Evolutionary conservation across 2,888 invertebrate species (phyloP), one percentile per base, ranked within the genome.

Genomic region (Atethmia centrago): DNA sequence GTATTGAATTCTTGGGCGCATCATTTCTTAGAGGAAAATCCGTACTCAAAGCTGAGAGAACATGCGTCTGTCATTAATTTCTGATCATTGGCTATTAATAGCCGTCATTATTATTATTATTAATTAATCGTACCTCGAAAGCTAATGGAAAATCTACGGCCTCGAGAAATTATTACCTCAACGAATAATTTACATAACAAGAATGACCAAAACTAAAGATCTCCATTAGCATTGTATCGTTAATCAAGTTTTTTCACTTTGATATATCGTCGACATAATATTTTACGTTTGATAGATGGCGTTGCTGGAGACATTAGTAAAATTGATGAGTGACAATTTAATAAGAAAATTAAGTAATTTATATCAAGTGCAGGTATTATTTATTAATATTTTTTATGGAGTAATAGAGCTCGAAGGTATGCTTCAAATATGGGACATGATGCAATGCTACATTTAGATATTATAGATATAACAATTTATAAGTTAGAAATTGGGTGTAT

Each of bases 201-300:
- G 83, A 82, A 76, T 59, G 59, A 80, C 72, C 68, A 77, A 86
- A 85, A 85, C 82, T 69, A 84, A 86, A 86, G 82, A 86, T 86
- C 84, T 85, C 86, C 87, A 86, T 86, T 86, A 86, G 55, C 40
- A 79, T 70, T 66, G 71, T 73, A 69, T 77, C 84, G 76, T 86
- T 82, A 77, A 84, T 86, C 79, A 86, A 79, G 82, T 86, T 86
- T 84, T 79, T 85, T 70, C 77, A 72, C 75, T 71, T 76, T 85
- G 76, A 84, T 76, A 76, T 59, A 85, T 73, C 40, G 80, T 70
- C 58, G 68, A 81, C 72, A 74, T 67, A 67, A 71, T 82, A 77
- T 82, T 79, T 83, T 72, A 84, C 67, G 42, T 72, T 79, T 84
- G 84, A 85, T 66, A 85, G 77, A 84, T 79, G 62, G 58, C 74